phyloP scores from a whole-genome alignment of 2,888 invertebrate species.

The Hydropsyche betteni region DNA sequence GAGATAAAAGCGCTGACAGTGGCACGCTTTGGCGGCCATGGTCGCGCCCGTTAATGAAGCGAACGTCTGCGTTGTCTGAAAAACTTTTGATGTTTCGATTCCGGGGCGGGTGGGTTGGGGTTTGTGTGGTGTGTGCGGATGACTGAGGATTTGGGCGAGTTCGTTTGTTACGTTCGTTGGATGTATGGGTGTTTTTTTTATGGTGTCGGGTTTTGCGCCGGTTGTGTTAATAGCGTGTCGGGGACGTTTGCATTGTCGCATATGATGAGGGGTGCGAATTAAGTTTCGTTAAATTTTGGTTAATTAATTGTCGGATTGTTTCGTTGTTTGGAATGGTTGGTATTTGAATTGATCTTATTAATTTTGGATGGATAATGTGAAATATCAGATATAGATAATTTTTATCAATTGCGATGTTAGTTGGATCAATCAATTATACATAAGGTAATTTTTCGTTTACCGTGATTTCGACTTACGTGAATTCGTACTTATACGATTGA shows the following conservation, averaged over 20 bases:
- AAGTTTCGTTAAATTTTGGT: no score
- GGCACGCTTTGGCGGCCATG: conserved; percentile 17
- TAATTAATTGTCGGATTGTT: no score
- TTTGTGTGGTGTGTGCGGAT: not conserved
- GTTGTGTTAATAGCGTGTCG: no score
- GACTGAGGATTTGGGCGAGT: not conserved
- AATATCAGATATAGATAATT: not conserved
- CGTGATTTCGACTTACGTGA: no score
- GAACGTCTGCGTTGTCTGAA: not conserved
- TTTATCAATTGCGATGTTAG: no score
- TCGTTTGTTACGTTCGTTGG: not conserved
- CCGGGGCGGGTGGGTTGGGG: no score
- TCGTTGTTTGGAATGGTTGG: no score
- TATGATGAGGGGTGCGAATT: no score
- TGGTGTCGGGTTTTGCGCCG: not conserved
- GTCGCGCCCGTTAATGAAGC: not conserved
- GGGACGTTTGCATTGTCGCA: no score
- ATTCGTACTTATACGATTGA: no score
- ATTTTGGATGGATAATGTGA: not conserved
- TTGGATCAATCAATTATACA: no score
- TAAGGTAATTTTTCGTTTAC: no score
- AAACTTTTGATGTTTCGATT: conserved; percentile 31
- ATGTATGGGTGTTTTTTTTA: not conserved
- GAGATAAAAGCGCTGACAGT: conserved; percentile 42
- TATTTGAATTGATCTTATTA: not conserved